Evolutionary conservation across 2,113 vertebrate species (phyloP).

Genomic region (Ciconia stormi): DNA sequence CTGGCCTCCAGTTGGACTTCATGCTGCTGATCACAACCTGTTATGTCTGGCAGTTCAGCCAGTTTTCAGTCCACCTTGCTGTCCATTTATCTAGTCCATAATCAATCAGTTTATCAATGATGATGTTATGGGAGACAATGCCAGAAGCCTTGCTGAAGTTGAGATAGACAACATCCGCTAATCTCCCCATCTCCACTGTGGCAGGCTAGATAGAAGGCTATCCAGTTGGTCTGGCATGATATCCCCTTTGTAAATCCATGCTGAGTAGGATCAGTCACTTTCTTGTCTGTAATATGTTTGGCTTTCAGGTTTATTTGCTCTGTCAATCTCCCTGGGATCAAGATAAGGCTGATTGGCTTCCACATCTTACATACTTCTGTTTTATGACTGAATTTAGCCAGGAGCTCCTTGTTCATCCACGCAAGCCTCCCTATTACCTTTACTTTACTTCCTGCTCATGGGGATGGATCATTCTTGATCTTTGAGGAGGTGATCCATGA

Average conservation of each 20-base stretch:
- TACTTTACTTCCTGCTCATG: not conserved
- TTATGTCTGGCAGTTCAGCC: not conserved
- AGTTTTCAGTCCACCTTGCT: not conserved
- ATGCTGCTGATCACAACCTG: not conserved
- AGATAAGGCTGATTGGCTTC: not conserved
- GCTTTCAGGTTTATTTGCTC: not conserved
- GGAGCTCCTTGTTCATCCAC: not conserved
- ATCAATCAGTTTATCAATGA: not conserved
- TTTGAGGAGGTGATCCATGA: not conserved
- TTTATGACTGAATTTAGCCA: not conserved
- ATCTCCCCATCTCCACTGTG: not conserved
- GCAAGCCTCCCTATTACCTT: not conserved
- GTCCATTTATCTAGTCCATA: not conserved
- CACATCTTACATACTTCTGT: not conserved
- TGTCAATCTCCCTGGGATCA: not conserved
- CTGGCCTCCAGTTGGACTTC: not conserved
- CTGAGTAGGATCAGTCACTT: not conserved
- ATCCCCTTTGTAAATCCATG: not conserved
- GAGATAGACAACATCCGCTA: not conserved
- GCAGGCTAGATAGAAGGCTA: not conserved
- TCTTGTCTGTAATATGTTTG: not conserved
- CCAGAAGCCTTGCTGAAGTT: not conserved
- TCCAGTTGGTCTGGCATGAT: not conserved
- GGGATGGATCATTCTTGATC: not conserved
- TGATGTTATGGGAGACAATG: not conserved